Conservation (phyloP, 1,140 invertebrate species). For the Formica selysi region DNA sequence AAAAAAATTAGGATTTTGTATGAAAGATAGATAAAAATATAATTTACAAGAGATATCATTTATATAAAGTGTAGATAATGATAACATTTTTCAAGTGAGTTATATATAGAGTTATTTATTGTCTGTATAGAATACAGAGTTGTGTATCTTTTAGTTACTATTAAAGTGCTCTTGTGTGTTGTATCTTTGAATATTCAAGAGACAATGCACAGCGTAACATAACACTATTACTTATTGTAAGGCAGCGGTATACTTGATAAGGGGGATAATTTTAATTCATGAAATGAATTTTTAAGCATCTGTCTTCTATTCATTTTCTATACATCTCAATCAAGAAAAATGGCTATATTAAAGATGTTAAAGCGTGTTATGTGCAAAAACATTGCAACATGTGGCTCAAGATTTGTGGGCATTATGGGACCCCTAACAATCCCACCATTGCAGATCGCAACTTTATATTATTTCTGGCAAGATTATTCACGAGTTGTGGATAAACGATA, state of each 20-base stretch:
- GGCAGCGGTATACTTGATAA: not conserved
- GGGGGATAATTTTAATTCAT: not conserved
- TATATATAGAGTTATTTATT: not conserved
- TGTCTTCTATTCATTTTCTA: not conserved
- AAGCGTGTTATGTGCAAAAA: slow-evolving; percentile 79
- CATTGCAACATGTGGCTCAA: slow-evolving; percentile 81
- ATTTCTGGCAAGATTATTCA: slow-evolving; percentile 91
- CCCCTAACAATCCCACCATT: slow-evolving; percentile 87
- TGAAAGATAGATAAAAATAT: not conserved
- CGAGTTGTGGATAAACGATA: slow-evolving; percentile 89
- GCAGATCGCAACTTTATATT: slow-evolving; percentile 89
- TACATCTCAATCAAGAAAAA: not conserved
- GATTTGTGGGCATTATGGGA: slow-evolving; percentile 83
- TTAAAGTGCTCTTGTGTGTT: not conserved
- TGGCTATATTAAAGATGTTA: slow-evolving; percentile 73
- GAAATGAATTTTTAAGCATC: not conserved
- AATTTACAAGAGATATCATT: not conserved
- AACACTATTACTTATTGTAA: not conserved
- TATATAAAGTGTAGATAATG: not conserved
- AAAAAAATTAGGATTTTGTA: not conserved
- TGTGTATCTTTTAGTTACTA: not conserved
- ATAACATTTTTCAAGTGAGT: not conserved
- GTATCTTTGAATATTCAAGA: not conserved
- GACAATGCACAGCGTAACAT: not conserved
- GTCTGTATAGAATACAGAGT: not conserved